Evolutionary conservation across 2,888 invertebrate species (phyloP), one percentile per base, ranked within the genome.

Genomic region (Nephrocerus scutellatus): DNA sequence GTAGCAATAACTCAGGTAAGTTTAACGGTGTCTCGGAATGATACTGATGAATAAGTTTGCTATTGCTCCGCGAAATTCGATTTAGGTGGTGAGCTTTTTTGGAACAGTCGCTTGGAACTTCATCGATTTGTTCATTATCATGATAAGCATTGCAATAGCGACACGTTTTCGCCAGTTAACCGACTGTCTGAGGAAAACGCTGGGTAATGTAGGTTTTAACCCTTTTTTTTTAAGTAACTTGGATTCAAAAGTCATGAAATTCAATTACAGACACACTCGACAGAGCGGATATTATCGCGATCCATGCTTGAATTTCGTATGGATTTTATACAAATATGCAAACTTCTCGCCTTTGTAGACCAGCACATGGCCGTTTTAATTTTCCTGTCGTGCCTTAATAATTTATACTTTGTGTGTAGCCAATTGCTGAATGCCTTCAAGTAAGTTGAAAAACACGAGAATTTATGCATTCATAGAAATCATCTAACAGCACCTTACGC

Each of bases 71-170:
- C n/a, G n/a, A n/a, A n/a, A n/a, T n/a, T n/a, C n/a, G n/a, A n/a
- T 22, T 22, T 8, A 46, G 46, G n/a, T 41, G 12, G 36, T 41
- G 1, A 44, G 36, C 32, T 30, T 35, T 29, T 44, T 36, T 19
- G 43, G 30, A 23, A 46, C 46, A 2, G 46, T 30, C 6, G 46
- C 41, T 28, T 46, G 46, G 46, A 46, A 46, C 10, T 46, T 44
- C 10, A 30, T 46, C 28, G 46, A 46, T 24, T 30, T 46, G 3
- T 46, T 43, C 9, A 46, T 46, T 10, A 44, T 46, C 20, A 23
- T 44, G n/a, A 41, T 46, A 7, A 44, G 43, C 15, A 39, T 44
- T 18, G 46, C 43, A 2, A 46, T 46, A 10, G 34, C 29, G 9
- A 41, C 37, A 3, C 40, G 46, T 8, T 46, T 44, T 18, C 23